These are phyloP conservation scores for Cheilosia scutellata DNA, from an alignment of 2,888 invertebrate species.

Conservation along the genomic window DNA sequence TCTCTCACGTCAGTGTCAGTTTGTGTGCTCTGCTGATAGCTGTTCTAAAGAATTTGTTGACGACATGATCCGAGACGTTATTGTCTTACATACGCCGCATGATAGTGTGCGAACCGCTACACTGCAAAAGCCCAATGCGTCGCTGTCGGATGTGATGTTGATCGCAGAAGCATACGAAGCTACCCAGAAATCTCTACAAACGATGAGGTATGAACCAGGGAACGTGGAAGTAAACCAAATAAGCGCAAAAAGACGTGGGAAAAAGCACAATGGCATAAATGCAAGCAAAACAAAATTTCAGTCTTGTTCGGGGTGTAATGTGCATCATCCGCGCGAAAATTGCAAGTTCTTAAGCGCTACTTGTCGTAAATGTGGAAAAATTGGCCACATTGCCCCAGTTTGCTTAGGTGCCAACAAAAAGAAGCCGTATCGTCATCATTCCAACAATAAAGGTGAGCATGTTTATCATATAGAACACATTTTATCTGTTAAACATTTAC, in stretches of 20 bases:
- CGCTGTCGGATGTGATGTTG: slow-evolving; percentile 58
- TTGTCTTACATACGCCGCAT: slow-evolving; percentile 66
- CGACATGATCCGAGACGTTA: slow-evolving; percentile 71
- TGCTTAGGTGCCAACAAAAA: slow-evolving; percentile 31
- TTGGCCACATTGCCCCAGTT: slow-evolving; percentile 56
- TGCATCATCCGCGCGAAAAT: slow-evolving; percentile 49
- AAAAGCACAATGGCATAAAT: too few relatives aligned
- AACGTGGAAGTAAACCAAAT: too few relatives aligned
- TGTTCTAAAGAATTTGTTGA: slow-evolving; percentile 44
- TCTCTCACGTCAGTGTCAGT: slow-evolving; percentile 60
- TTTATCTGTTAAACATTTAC: neutral
- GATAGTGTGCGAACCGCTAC: slow-evolving; percentile 66
- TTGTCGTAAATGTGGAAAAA: slow-evolving; percentile 52
- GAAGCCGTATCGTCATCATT: neutral
- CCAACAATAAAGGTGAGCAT: slow-evolving; percentile 6
- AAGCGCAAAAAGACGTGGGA: too few relatives aligned
- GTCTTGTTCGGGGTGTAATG: too few relatives aligned
- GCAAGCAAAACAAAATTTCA: too few relatives aligned
- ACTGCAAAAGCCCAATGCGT: slow-evolving; percentile 63
- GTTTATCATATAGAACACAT: slow-evolving; percentile 23
- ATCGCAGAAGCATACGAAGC: slow-evolving; percentile 40
- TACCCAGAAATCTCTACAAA: slow-evolving; percentile 49
- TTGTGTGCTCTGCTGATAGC: slow-evolving; percentile 41
- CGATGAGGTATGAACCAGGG: too few relatives aligned
- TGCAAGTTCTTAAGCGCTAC: slow-evolving; percentile 53